Evolutionary conservation across 2,113 vertebrate species (phyloP), one percentile per base, ranked within the genome.

Genomic region (Rhineura floridana): DNA sequence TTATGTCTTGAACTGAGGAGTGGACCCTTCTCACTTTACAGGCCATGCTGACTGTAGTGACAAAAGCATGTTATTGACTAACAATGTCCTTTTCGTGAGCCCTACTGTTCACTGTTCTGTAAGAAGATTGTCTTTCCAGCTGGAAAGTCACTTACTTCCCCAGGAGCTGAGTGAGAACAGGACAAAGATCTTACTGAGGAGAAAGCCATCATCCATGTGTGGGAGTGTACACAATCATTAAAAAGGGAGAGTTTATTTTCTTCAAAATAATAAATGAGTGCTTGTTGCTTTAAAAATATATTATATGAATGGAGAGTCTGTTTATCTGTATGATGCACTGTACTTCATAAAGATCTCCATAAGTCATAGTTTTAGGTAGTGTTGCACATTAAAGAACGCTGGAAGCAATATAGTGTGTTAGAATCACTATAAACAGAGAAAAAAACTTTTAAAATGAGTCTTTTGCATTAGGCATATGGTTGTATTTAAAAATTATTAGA

Each of bases 381-480:
- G 93, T 87, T 91, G 83, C 13, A 65, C 94, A 81, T 70, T 90
- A 55, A 33, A 92, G 78, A 65, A 93, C 90, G 46, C 75, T 50
- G 69, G n/a, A 86, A 65, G 83, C 63, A 88, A 70, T 77, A 92
- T 59, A 91, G 62, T 75, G 91, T 93, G 86, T 90, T 48, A 91
- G 86, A 91, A 90, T 93, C 77, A 92, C 59, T 92, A 75, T 0
- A 23, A 65, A 92, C 9, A 75, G 52, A 48, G 83, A 1, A 78
- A 80, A 91, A 59, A 75, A 67, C 4, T 81, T 67, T 19, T 6
- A 11, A 42, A 89, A 72, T 39, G 48, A 25, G 93, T 65, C 10
- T 88, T 88, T 95, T 92, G 50, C 42, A 82, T 89, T 70, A 93
- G 25, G 44, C 11, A 89, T 88, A 90, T 84, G 70, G 11, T 95